phyloP scores from a whole-genome alignment of 2,797 vertebrate species.

The Austrolebias charrua region DNA sequence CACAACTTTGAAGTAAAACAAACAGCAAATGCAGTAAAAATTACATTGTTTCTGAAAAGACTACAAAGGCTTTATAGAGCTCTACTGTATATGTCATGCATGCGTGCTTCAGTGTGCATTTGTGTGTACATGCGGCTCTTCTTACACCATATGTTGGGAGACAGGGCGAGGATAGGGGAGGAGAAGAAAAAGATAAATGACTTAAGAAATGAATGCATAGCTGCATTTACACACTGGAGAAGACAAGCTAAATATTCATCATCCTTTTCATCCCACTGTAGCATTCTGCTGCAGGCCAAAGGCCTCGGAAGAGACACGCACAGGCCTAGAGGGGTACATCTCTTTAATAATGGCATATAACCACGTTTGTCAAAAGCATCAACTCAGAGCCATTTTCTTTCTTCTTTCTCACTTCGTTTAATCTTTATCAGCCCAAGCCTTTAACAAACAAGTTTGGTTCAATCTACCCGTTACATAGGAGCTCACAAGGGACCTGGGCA shows the following conservation, averaged over 20 bases:
- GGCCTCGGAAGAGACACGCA: conserved; percentile 39
- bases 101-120: conserved; percentile 26
- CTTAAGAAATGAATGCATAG: conserved; percentile 73
- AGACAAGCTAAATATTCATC: conserved; percentile 71
- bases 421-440: conserved; percentile 28
- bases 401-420: background rate
- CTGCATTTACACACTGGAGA: conserved; percentile 71
- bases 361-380: conserved; percentile 18
- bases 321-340: conserved; percentile 28
- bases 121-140: conserved; percentile 48
- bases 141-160: conserved; percentile 73
- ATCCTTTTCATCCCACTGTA: conserved; percentile 56
- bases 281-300: conserved; percentile 56
- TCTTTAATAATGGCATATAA: conserved; percentile 32
- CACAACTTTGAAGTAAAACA: background rate
- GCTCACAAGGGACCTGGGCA: conserved; percentile 46
- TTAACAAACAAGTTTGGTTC: conserved; percentile 49
- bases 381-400: conserved; percentile 5
- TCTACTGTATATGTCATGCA: background rate
- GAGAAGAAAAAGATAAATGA: conserved; percentile 75
- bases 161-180: conserved; percentile 66
- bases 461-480: conserved; percentile 42
- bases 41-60: conserved; percentile 5
- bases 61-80: conserved; percentile 18
- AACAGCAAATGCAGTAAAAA: background rate